Evolutionary conservation across 2,888 invertebrate species (phyloP), one percentile per base, ranked within the genome.

Genomic region (Bhutanitis thaidina): DNA sequence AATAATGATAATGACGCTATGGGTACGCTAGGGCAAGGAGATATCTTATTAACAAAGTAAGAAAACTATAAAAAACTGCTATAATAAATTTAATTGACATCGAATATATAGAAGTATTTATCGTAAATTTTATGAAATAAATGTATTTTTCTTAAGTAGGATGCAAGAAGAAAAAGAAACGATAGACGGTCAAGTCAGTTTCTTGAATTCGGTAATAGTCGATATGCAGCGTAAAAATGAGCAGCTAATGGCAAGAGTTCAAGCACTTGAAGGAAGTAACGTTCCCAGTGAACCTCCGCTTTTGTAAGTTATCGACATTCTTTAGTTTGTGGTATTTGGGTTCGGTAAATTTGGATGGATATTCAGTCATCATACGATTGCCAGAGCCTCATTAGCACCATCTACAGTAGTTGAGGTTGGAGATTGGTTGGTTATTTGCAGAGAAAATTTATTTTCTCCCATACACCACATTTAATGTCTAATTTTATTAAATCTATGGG

Each of bases 201-300:
- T 99, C 86, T 91, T 99, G 27, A 98, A 99, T 89, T 96, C 98
- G 7, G 97, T 99, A 62, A 98, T 99, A 65, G 97, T 97, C 25
- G 98, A 98, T 71, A 95, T 98, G 94, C 97, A 98, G 80, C 93
- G 93, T 61, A 98, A 98, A 80, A 97, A 97, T 73, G 95, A 97
- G 69, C 94, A 94, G 62, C 90, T 98, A 1, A 91, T 93, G 71
- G 92, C 93, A 44, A 91, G 95, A 64, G 93, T 98, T 38, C 93
- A 96, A 65, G 93, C 94, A 30, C 90, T 97, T 41, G 96, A 96
- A 76, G 88, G 93, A 90, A 81, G 94, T 88, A 60, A 91, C 7
- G 52, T 65, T 7, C 53, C 68, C 1, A 65, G 53, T 75, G 70
- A 81, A 25, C 66, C 77, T 8, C 71, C 77, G 1, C 55, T 79